These are phyloP conservation scores for Carollia perspicillata DNA, from an alignment of 2,113 vertebrate species.

Conservation along the genomic window DNA sequence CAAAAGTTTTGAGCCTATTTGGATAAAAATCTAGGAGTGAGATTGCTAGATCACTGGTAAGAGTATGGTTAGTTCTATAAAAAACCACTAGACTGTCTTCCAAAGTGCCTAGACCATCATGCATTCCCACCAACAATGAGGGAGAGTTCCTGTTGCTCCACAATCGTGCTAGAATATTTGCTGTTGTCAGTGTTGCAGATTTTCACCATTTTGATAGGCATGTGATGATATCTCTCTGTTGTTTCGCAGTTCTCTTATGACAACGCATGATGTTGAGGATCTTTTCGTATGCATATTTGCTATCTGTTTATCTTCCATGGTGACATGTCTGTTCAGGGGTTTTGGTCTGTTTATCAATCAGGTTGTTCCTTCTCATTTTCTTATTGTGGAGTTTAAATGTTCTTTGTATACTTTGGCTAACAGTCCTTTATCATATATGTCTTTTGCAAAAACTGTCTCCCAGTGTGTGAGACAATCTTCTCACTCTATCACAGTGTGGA, in stretches of 20 bases:
- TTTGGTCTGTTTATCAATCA: background rate
- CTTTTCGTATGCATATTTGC: background rate
- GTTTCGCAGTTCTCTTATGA: background rate
- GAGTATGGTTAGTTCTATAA: background rate
- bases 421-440: background rate
- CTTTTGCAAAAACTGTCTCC: background rate
- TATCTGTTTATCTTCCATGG: background rate
- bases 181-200: background rate
- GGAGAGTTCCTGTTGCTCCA: background rate
- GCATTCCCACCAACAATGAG: background rate
- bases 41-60: background rate
- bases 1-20: background rate
- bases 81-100: background rate
- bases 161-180: background rate
- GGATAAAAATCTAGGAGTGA: background rate
- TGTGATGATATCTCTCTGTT: too few relatives aligned
- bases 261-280: background rate
- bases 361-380: too few relatives aligned
- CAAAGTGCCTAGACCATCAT: background rate
- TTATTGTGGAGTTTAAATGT: too few relatives aligned
- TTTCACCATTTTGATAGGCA: background rate
- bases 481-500: background rate
- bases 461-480: background rate
- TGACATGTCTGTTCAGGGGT: background rate
- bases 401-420: too few relatives aligned